These are phyloP conservation scores for Hylomyscus alleni DNA, from an alignment of 2,797 vertebrate species.

Conservation along the genomic window DNA sequence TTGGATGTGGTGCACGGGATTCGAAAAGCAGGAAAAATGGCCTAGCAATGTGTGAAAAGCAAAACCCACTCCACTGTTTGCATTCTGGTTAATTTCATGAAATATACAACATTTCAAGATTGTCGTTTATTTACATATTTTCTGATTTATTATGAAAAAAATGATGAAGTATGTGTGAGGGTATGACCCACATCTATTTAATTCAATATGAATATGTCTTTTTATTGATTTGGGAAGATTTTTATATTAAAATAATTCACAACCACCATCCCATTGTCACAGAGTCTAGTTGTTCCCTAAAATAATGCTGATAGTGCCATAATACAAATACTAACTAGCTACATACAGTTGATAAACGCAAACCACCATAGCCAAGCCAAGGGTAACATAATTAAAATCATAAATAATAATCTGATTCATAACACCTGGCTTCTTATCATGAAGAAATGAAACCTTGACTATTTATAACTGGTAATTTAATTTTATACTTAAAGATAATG, in stretches of 20 bases:
- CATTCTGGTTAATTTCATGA: neutral
- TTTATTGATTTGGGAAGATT: slow-evolving; percentile 35
- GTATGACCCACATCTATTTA: neutral
- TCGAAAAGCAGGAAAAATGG: slow-evolving; percentile 47
- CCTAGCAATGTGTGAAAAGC: neutral
- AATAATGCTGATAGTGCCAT: neutral
- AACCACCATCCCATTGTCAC: neutral
- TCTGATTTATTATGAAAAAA: slow-evolving; percentile 42
- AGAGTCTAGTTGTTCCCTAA: neutral
- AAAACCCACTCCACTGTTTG: neutral
- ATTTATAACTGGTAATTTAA: neutral
- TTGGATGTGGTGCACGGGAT: slow-evolving; percentile 76
- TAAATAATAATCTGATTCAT: neutral
- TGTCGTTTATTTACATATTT: neutral
- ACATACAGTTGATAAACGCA: neutral
- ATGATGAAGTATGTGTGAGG: neutral
- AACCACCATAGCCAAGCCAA: neutral
- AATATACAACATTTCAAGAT: neutral
- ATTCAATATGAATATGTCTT: slow-evolving; percentile 65
- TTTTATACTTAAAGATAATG: neutral
- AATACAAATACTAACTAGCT: neutral
- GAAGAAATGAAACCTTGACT: neutral
- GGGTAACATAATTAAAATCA: neutral
- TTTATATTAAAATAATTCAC: slow-evolving; percentile 50
- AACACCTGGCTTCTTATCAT: neutral